These are phyloP conservation scores for Batillaria attramentaria DNA, from an alignment of 1,140 invertebrate species.

Conservation along the genomic window DNA sequence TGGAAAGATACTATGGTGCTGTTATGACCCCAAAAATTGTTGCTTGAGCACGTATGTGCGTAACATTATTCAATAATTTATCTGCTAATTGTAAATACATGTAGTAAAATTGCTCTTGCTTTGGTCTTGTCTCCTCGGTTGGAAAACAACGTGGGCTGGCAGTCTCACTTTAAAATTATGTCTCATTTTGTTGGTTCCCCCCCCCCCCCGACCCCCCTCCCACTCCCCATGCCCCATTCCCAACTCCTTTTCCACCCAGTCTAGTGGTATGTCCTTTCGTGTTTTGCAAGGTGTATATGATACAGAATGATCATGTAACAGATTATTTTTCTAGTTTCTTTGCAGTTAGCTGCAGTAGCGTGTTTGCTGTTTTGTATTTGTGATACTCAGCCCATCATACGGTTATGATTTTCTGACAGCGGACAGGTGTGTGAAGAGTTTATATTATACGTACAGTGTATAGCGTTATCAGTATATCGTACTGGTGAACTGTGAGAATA, in stretches of 20 bases:
- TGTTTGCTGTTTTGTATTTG: not conserved
- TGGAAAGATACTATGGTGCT: not conserved
- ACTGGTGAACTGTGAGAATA: no score
- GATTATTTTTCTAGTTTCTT: slow-evolving; percentile 9
- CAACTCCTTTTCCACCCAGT: not conserved
- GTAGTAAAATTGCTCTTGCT: not conserved
- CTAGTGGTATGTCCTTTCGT: not conserved
- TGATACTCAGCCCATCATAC: not conserved
- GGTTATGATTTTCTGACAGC: not conserved
- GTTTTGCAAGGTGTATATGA: not conserved
- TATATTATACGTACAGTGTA: no score
- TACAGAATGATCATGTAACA: not conserved
- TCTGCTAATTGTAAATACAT: not conserved
- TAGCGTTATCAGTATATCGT: not conserved
- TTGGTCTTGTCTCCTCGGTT: slow-evolving; percentile 15
- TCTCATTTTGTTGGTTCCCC: not conserved
- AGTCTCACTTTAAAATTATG: no score
- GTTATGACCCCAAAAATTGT: not conserved
- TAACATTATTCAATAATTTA: not conserved
- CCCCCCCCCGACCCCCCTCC: no score
- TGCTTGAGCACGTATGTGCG: not conserved
- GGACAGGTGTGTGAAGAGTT: not conserved
- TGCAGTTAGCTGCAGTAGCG: not conserved
- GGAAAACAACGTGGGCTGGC: no score
- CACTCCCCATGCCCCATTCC: no score